Base-by-base conservation (phyloP, 2,888 invertebrate species). In the Orchesella flavescens region DNA sequence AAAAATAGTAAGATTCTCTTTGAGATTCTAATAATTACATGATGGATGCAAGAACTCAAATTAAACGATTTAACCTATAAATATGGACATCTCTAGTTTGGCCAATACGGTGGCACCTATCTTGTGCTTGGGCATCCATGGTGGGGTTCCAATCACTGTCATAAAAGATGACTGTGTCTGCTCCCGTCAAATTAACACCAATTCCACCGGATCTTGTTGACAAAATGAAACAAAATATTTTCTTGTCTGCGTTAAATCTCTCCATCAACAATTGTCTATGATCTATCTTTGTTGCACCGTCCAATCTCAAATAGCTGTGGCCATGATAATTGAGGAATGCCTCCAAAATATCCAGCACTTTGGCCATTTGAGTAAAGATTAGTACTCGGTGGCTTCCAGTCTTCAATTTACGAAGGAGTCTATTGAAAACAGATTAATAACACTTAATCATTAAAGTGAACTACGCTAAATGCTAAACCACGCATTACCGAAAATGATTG, bases 131-230 rank as follows among this genome's bases (percentile, higher is more conserved):
- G 84, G 98, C 98, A 92, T 99, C 99, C 98, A 99, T 99, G 5
- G 98, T 99, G 72, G 99, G 99, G 93, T 99, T 99, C 99, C 98
- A 99, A 91, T 99, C 98, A 85, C 97, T 98, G 92, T 99, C 99
- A 91, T 99, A 99, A 92, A 99, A 99, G 90, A 99, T 95, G 88
- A 99, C 99, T 89, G 97, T 97, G 92, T 99, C 99, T 63, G 99
- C 99, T 87, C 99, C 99, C 46, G 98, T 99, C 88, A 99, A 93
- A 92, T 99, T 99, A 71, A 99, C 96, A 77, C 99, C 99, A 65
- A 99, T 95, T 89, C 99, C 99, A 89, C 99, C 99, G 76, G 97
- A 97, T 83, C 99, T 93, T 71, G 99, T 99, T 3, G 99, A 99
- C 88, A 99, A 91, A 89, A 99, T 98, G 91, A 99, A 99, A 89